A percentile compares a stretch with the other conserved stretches of the same genome.
phyloP scores from a whole-genome alignment of 1,140 invertebrate genomes.

The Solenopsis fugax region DNA sequence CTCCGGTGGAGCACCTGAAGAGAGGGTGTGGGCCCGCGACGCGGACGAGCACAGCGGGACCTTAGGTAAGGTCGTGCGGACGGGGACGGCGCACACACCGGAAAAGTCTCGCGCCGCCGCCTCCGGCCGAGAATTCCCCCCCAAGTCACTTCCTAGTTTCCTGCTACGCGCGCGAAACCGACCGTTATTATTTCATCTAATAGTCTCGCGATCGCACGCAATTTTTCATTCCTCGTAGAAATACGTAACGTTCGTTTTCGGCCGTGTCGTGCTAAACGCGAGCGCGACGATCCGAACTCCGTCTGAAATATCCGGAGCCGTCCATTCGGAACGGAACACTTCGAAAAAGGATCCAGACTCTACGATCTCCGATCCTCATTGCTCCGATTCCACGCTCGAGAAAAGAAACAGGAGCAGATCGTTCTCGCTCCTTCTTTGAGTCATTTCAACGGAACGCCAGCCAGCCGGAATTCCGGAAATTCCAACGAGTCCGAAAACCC shows the following conservation, averaged over 20 bases:
- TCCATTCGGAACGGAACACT: not conserved
- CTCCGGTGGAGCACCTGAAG: slow-evolving; percentile 48
- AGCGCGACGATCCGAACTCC: not conserved
- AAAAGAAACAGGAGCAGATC: not conserved
- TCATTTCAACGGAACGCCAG: slow-evolving; percentile 66
- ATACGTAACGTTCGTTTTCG: not conserved
- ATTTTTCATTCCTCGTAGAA: not conserved
- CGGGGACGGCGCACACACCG: not conserved
- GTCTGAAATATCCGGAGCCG: not conserved
- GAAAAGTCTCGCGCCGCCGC: not conserved
- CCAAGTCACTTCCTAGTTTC: not conserved
- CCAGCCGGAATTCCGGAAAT: slow-evolving; percentile 68
- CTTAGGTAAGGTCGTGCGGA: slow-evolving; percentile 72
- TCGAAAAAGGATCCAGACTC: not conserved
- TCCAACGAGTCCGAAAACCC: slow-evolving; percentile 12
- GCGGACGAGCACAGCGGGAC: slow-evolving; percentile 60
- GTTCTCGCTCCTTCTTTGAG: slow-evolving; percentile 11
- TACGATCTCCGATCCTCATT: too few relatives aligned
- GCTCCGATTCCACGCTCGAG: not conserved
- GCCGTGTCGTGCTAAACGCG: not conserved
- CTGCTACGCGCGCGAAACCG: not conserved
- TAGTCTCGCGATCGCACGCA: not conserved
- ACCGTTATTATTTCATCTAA: not conserved
- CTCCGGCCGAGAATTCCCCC: not conserved
- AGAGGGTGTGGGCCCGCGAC: slow-evolving; percentile 77